phyloP scores from a whole-genome alignment of 23 tunicate genomes.

The Ciona savignyi region DNA sequence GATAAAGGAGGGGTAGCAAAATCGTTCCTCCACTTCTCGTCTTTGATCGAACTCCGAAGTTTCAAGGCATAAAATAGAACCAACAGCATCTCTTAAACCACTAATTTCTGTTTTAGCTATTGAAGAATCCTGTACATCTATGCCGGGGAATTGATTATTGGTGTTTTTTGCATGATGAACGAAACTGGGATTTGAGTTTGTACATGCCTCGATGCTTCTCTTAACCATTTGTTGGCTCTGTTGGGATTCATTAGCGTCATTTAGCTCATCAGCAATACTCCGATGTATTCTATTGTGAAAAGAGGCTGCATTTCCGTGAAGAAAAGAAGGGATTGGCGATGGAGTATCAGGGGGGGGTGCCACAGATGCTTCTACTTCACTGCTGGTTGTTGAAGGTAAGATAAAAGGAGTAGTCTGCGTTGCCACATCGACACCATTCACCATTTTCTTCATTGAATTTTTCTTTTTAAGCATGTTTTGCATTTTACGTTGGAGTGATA shows the following conservation, averaged over 20 bases:
- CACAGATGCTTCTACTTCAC: background rate
- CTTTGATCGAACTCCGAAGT: too few relatives aligned
- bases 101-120: too few relatives aligned
- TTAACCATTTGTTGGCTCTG: too few relatives aligned
- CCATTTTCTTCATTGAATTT: constrained; percentile 19
- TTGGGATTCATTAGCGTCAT: constrained; percentile 1
- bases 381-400: background rate
- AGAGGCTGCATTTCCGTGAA: constrained; percentile 26
- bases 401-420: constrained; percentile 31
- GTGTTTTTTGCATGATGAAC: too few relatives aligned
- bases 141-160: too few relatives aligned
- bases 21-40: too few relatives aligned
- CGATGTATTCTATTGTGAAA: constrained; percentile 3
- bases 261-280: constrained; percentile 45
- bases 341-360: background rate
- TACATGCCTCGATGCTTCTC: too few relatives aligned
- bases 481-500: constrained; percentile 27
- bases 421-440: background rate
- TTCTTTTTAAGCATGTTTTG: constrained; percentile 24
- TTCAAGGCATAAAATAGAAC: too few relatives aligned
- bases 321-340: constrained; percentile 19
- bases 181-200: too few relatives aligned
- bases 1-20: too few relatives aligned
- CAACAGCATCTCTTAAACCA: too few relatives aligned
- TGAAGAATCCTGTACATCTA: too few relatives aligned